phyloP scores from a whole-genome alignment of 1,140 invertebrate species.

The Oryzaephilus surinamensis region DNA sequence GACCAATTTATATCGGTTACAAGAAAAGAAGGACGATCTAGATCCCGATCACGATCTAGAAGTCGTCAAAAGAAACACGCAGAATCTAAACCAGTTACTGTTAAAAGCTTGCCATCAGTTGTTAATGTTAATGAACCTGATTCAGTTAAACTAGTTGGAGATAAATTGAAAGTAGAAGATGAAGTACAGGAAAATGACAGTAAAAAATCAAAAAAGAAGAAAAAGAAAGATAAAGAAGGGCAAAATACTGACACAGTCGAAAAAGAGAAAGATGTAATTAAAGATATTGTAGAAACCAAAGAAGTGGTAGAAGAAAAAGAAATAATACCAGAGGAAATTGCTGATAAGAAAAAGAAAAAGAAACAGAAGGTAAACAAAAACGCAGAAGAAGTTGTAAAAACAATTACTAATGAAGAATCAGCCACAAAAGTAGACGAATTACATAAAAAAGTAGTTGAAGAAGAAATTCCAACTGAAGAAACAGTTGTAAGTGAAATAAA shows the following conservation, averaged over 20 bases:
- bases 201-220: no score
- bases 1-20: slow-evolving; percentile 19
- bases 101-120: no score
- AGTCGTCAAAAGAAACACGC: background rate
- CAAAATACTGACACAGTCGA: no score
- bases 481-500: background rate
- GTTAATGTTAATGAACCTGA: no score
- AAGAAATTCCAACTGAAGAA: background rate
- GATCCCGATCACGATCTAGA: slow-evolving; percentile 24
- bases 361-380: background rate
- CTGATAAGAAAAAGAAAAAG: slow-evolving; percentile 26
- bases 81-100: background rate
- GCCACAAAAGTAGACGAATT: background rate
- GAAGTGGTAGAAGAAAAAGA: background rate
- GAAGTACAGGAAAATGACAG: background rate
- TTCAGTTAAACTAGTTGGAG: no score
- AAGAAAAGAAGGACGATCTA: slow-evolving; percentile 18
- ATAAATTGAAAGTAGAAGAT: background rate
- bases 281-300: background rate
- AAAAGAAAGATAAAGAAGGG: no score
- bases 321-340: background rate
- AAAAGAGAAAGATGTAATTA: background rate
- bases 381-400: background rate
- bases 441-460: background rate
- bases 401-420: background rate